Evolutionary conservation across 2,113 vertebrate species (phyloP).

Genomic region (Gambusia affinis): DNA sequence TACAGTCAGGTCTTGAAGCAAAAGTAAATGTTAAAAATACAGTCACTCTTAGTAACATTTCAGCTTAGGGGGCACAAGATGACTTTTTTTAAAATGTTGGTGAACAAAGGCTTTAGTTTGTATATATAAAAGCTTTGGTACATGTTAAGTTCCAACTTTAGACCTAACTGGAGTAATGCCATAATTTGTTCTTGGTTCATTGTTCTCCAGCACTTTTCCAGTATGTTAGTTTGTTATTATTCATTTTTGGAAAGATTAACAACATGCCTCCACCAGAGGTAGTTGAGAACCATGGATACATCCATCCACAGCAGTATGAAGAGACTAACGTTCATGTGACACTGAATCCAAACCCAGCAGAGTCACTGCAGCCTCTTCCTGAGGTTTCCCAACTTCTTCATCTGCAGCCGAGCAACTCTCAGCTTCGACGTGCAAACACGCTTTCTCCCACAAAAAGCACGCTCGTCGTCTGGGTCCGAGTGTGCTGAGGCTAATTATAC

Average conservation of each 20-base stretch:
- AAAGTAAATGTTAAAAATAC: not conserved
- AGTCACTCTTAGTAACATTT: not conserved
- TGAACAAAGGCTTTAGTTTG: not conserved
- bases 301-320: not conserved
- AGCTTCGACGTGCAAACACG: conserved; percentile 21
- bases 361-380: not conserved
- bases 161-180: too few relatives aligned
- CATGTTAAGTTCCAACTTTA: too few relatives aligned
- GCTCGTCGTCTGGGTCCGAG: conserved; percentile 44
- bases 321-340: conserved; percentile 1
- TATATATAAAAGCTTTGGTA: too few relatives aligned
- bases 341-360: not conserved
- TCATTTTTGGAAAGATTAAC: too few relatives aligned
- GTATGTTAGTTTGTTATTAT: too few relatives aligned
- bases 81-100: not conserved
- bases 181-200: too few relatives aligned
- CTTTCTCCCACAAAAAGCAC: conserved; percentile 28
- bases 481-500: conserved; percentile 53
- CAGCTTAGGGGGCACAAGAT: not conserved
- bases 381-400: conserved; percentile 4
- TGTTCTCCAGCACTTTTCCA: not conserved
- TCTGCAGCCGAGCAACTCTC: conserved; percentile 23
- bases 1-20: not conserved
- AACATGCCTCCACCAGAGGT: too few relatives aligned
- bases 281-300: too few relatives aligned